Evolutionary conservation across 2,888 invertebrate species (phyloP), one percentile per base, ranked within the genome.

Genomic region (Nephrotoma appendiculata): DNA sequence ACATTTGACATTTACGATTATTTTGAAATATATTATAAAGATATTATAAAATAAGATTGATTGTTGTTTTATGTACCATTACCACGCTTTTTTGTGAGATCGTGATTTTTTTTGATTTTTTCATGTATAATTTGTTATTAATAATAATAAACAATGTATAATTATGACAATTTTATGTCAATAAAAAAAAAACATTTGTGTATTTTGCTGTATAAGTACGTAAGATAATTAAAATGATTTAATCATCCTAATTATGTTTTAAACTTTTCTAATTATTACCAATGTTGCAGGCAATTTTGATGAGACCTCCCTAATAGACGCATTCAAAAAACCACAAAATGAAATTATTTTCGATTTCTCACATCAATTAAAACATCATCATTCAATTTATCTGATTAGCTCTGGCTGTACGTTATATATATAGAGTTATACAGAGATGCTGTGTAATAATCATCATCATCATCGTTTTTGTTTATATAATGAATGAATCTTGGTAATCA

Each of bases 351-450:
- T 71, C 71, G 12, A 71, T 84, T 84, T 84, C 84, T 84, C 84
- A 84, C 84, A 84, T 84, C 84, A 84, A 84, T 84, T 84, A 84
- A 84, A 84, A 84, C 41, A 84, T 84, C 84, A 84, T 84, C 84
- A 84, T 84, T 84, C 84, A 84, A 84, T 71, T 71, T 71, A 71
- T 31, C 71, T 71, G 71, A 71, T 71, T 71, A 71, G 71, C 31
- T 31, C 71, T 31, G 71, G 71, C 11, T 71, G 11, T 15, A 15
- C 31, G 31, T 31, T 31, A 71, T n/a, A 31, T 19, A 9, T 48
- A 52, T 15, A 52, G 15, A 15, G n/a, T 31, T 31, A 52, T 5
- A 71, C 2, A 71, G 31, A 31, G 31, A 71, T 71, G 31, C 31
- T 71, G 31, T 31, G 9, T 71, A 19, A 71, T 71, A 71, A 71